Conservation (phyloP, 1,140 invertebrate genomes). For the Drosophila ercepeae region DNA sequence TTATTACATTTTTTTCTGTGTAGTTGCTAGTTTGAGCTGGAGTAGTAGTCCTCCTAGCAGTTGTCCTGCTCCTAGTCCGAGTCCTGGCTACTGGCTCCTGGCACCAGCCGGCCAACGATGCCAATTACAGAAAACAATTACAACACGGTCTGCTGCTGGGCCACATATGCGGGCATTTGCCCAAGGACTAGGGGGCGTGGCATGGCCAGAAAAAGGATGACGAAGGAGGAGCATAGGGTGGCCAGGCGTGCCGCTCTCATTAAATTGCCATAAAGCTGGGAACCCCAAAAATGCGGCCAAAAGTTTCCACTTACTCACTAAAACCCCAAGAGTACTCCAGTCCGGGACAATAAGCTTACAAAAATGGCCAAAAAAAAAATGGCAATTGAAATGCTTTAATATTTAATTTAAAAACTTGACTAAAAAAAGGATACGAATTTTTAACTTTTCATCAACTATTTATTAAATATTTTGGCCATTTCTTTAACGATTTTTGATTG, state of each 20-base stretch:
- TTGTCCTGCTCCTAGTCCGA: slow-evolving; percentile 2
- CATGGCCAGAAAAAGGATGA: not conserved
- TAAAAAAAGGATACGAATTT: too few species aligned
- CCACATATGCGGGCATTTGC: slow-evolving; percentile 24
- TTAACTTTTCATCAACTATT: too few species aligned
- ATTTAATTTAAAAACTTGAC: not conserved
- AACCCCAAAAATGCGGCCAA: slow-evolving; percentile 30
- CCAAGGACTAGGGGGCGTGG: slow-evolving; percentile 2
- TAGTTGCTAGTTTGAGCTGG: not conserved
- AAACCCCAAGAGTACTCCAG: not conserved
- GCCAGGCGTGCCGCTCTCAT: slow-evolving; percentile 53
- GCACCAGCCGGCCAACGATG: slow-evolving; percentile 70
- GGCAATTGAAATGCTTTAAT: not conserved
- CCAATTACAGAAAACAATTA: slow-evolving; percentile 82
- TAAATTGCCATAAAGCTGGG: slow-evolving; percentile 56
- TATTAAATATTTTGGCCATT: too few species aligned
- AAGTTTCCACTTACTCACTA: slow-evolving; percentile 10
- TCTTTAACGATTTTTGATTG: too few species aligned
- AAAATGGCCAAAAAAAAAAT: not conserved
- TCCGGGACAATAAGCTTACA: not conserved
- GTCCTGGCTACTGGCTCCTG: slow-evolving; percentile 17
- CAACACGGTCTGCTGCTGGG: slow-evolving; percentile 52
- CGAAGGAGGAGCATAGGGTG: not conserved
- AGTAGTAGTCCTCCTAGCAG: not conserved
- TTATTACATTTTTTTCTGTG: not conserved